Base-by-base conservation (phyloP, 2,888 invertebrate genomes). In the Dolichopus griseipennis region DNA sequence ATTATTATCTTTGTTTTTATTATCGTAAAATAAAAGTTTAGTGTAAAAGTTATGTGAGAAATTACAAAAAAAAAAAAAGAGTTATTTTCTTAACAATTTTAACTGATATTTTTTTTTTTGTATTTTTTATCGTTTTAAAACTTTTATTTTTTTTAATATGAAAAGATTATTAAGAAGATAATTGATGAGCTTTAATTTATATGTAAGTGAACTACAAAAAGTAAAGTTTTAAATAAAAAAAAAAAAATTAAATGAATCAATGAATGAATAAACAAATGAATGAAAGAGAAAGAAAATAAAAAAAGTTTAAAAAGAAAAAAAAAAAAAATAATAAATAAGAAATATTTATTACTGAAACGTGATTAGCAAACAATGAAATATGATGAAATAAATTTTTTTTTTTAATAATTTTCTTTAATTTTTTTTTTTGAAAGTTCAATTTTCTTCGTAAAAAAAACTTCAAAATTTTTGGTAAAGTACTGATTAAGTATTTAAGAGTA, bases 161-260 rank as follows among this genome's bases (percentile, higher is more conserved):
- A 52, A 52, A 52, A 18, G 52, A 52, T 52, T n/a, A 52, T 52
- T 52, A 52, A 52, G 52, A 18, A 18, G 6, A 52, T 52, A 52
- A 52, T 52, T 52, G 52, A 52, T 52, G 52, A 52, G 52, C 52
- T 52, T 52, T 52, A 52, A 52, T 52, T 52, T 52, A 52, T 52
- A 52, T 52, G 52, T 52, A 52, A 52, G 18, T n/a, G 37, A 37
- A 37, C 37, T 37, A 37, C 37, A 37, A 37, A 34, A 52, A 52
- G 18, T 18, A 18, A 52, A 7, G 15, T 18, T 12, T 10, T 3
- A 43, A 43, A 15, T 10, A 43, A 15, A 43, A n/a, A 52, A 52
- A 52, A 52, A 52, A 52, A 52, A 37, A 8, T 4, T 27, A 27
- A 27, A 27, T 27, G 27, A 27, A 27, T 27, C 3, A 27, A 27